These are phyloP conservation scores for Centropus unirufus DNA, from an alignment of 2,113 vertebrate species.

Conservation along the genomic window DNA sequence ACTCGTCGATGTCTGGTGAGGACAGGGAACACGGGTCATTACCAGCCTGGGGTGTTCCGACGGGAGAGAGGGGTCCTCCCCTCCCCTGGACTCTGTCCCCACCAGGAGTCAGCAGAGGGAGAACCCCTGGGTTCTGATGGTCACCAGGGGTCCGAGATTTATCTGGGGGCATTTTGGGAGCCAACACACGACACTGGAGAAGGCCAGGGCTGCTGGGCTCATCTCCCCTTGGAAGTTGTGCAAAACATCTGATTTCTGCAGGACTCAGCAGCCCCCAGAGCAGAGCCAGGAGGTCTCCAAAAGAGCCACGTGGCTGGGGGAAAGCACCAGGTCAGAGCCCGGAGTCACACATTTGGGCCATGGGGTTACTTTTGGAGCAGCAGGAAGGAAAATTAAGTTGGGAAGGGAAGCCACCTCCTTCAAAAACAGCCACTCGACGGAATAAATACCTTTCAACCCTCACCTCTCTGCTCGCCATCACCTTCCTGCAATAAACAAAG, in stretches of 20 bases:
- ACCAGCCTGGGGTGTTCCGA: background rate
- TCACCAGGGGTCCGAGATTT: background rate
- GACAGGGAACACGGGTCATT: background rate
- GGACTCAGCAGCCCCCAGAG: fast-evolving
- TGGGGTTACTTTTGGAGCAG: background rate
- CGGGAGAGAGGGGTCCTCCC: background rate
- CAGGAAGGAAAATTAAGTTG: background rate
- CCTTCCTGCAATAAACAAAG: background rate
- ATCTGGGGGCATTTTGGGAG: background rate
- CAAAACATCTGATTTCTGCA: background rate
- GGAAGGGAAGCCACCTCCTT: background rate
- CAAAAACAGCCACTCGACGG: background rate
- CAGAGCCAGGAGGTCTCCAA: background rate
- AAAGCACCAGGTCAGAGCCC: background rate
- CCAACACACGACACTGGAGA: background rate
- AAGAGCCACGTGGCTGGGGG: background rate
- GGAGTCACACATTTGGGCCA: background rate
- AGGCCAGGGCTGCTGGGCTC: background rate
- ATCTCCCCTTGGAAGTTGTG: background rate
- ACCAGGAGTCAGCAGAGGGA: background rate
- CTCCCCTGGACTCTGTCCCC: background rate
- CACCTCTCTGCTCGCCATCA: background rate
- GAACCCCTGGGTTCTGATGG: background rate
- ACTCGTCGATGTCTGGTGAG: constrained; percentile 93
- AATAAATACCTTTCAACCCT: background rate